phyloP scores from a whole-genome alignment of 1,140 invertebrate genomes.

The Cotesia typhae region DNA sequence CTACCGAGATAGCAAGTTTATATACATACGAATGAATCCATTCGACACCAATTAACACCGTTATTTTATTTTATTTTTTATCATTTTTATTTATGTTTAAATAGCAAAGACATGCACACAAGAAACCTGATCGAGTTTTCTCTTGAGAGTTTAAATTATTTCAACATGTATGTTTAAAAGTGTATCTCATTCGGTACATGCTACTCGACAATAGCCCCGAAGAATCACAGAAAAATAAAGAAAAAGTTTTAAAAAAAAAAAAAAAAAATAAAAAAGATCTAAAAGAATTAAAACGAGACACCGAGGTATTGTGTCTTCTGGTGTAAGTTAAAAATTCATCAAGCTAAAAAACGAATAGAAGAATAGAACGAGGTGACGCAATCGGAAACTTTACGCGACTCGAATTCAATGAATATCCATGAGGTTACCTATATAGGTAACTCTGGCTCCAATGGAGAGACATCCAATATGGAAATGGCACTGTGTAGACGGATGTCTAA shows the following conservation, averaged over 20 bases:
- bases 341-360: background rate
- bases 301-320: background rate
- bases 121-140: too few relatives aligned
- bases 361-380: background rate
- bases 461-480: background rate
- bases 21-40: background rate
- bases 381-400: background rate
- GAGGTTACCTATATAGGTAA: background rate
- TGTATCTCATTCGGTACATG: too few relatives aligned
- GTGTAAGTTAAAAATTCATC: conserved; percentile 10
- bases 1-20: background rate
- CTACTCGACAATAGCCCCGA: too few relatives aligned
- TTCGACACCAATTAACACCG: conserved; percentile 13
- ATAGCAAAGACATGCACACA: too few relatives aligned
- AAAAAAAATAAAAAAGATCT: background rate
- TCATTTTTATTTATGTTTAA: background rate
- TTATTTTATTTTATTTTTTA: conserved; percentile 20
- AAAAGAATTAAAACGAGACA: background rate
- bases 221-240: too few relatives aligned
- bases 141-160: too few relatives aligned
- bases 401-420: conserved; percentile 10
- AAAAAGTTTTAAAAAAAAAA: background rate
- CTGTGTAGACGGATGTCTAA: too few relatives aligned
- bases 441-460: background rate
- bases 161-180: too few relatives aligned